phyloP scores from a whole-genome alignment of 2,797 vertebrate species.

The Pelodytes ibericus region DNA sequence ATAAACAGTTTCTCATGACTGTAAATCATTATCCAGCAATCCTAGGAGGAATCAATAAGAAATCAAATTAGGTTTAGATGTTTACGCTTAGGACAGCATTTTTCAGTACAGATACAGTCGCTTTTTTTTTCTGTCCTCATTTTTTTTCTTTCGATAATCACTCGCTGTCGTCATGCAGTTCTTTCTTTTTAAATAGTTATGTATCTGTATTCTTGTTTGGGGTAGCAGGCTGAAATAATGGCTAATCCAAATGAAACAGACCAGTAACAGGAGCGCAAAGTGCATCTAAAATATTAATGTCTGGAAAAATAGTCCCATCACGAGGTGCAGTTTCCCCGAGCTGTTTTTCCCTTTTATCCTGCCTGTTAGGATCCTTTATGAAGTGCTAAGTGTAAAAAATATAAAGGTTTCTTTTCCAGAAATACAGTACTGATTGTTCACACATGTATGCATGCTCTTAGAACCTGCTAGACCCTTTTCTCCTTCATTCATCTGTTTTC shows the following conservation, averaged over 20 bases:
- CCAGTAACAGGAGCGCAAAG: conserved; percentile 20
- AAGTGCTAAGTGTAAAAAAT: conserved; percentile 83
- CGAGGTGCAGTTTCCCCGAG: conserved; percentile 63
- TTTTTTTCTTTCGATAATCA: no score
- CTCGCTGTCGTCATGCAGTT: no score
- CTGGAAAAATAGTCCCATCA: conserved; percentile 70
- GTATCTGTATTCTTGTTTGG: conserved; percentile 14
- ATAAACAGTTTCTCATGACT: no score
- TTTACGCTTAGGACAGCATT: no score
- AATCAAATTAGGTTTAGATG: no score
- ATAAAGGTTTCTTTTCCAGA: conserved; percentile 76
- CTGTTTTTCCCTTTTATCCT: conserved; percentile 70
- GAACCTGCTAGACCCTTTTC: conserved; percentile 67
- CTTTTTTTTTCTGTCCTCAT: no score
- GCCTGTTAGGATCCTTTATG: conserved; percentile 76
- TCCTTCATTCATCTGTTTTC: conserved; percentile 77
- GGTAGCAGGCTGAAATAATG: conserved; percentile 39
- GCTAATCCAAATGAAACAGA: conserved; percentile 25
- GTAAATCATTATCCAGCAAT: no score
- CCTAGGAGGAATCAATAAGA: no score
- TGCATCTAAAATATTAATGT: conserved; percentile 51
- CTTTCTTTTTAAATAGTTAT: not conserved
- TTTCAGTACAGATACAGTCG: no score
- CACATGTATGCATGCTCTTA: conserved; percentile 71
- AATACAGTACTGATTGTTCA: conserved; percentile 75